Evolutionary conservation across 2,113 vertebrate genomes (phyloP).

Genomic region (Tragelaphus imberbis): DNA sequence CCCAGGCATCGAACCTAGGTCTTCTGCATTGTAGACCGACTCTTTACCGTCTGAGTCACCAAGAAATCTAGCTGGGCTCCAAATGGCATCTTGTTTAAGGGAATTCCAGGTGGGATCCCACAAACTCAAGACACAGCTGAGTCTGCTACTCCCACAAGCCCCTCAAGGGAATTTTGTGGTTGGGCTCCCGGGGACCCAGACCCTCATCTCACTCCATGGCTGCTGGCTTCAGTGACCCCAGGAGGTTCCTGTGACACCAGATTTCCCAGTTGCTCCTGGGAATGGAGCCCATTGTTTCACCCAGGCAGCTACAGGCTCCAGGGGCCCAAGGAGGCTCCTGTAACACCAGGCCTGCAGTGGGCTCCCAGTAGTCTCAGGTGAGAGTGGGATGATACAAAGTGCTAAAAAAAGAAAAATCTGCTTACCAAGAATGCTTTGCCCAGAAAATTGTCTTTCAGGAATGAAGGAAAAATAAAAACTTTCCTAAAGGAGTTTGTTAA

Average conservation of each 20-base stretch:
- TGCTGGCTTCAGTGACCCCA: background rate
- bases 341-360: background rate
- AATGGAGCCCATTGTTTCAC: background rate
- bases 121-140: background rate
- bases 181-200: background rate
- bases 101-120: background rate
- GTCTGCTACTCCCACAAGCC: background rate
- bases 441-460: background rate
- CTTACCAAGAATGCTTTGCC: background rate
- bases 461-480: background rate
- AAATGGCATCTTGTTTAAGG: background rate
- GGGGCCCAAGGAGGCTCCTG: background rate
- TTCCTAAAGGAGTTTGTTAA: background rate
- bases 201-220: background rate
- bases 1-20: background rate
- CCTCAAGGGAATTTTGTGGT: background rate
- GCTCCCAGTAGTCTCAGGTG: background rate
- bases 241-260: background rate
- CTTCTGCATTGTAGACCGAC: background rate
- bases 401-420: background rate
- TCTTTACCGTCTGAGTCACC: background rate
- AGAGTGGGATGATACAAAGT: background rate
- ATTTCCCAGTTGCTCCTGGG: rapidly evolving
- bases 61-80: background rate
- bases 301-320: background rate